Conservation (phyloP, 2,113 vertebrate species). For the Marmota monax region DNA sequence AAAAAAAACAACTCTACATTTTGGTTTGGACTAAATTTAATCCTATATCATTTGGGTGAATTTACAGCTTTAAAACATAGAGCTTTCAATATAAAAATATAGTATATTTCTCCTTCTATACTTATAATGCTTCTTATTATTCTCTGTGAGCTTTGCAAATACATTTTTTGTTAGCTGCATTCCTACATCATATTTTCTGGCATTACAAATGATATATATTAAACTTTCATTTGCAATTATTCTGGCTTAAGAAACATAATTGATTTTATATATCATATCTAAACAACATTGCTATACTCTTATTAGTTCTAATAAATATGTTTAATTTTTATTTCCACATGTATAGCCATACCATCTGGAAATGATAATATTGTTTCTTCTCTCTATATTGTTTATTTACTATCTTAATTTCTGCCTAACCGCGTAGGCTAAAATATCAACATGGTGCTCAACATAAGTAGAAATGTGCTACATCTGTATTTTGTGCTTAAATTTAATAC, state of each 20-base stretch:
- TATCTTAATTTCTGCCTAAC: neutral
- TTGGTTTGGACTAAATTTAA: neutral
- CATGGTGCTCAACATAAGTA: neutral
- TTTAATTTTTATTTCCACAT: neutral
- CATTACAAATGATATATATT: neutral
- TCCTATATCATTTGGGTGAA: neutral
- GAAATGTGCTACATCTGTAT: neutral
- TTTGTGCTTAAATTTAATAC: neutral
- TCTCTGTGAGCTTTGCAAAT: neutral
- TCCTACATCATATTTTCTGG: neutral
- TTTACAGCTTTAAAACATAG: neutral
- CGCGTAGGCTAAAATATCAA: neutral
- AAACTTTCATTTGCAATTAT: neutral
- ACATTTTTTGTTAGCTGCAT: neutral
- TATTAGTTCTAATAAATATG: neutral
- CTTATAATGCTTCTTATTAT: neutral
- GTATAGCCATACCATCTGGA: neutral
- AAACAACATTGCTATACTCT: neutral
- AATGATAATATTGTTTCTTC: neutral
- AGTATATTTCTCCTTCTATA: neutral
- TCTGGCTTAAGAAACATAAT: neutral
- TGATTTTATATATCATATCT: neutral
- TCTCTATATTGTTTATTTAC: neutral
- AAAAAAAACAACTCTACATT: neutral
- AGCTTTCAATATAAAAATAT: neutral